Conservation (phyloP, 2,797 vertebrate genomes). For the Eupleurogrammus muticus region DNA sequence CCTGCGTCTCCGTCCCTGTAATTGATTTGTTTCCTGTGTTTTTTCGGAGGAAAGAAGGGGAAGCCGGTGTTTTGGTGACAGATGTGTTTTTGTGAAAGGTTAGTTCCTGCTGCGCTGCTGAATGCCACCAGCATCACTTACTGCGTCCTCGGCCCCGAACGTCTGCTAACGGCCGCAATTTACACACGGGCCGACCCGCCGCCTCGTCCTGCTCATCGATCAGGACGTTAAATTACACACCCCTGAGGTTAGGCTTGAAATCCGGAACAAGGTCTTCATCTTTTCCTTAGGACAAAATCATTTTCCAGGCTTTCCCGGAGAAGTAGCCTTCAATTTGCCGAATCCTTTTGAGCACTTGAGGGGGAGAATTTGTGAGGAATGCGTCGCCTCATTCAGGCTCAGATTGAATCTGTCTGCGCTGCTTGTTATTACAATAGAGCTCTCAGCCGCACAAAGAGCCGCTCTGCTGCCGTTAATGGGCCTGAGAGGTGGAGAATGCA, state of each 20-base stretch:
- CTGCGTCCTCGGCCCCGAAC: conserved; percentile 40
- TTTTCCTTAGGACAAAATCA: conserved; percentile 5
- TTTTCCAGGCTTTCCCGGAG: conserved; percentile 24
- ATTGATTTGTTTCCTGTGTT: conserved; percentile 29
- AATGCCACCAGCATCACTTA: conserved; percentile 59
- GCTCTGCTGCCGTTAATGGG: conserved; percentile 74
- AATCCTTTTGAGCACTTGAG: conserved; percentile 61
- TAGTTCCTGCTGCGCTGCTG: conserved; percentile 42
- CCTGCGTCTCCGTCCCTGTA: conserved; percentile 42
- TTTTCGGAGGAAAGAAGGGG: background rate
- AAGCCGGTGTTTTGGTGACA: conserved; percentile 32
- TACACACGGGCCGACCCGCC: background rate
- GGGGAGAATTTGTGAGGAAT: conserved; percentile 61
- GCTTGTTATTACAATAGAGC: conserved; percentile 78
- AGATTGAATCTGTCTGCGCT: conserved; percentile 68
- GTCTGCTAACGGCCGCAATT: background rate
- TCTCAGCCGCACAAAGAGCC: conserved; percentile 73
- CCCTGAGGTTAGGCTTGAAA: conserved; percentile 1
- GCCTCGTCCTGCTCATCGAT: conserved; percentile 5
- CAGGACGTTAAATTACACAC: conserved; percentile 3
- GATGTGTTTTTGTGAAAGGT: conserved; percentile 59
- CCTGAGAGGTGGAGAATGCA: conserved; percentile 65
- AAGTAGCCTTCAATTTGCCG: conserved; percentile 53
- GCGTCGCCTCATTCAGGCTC: conserved; percentile 50
- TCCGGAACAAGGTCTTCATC: background rate